phyloP scores from a whole-genome alignment of 2,888 invertebrate species.

The Nesidiocoris tenuis region DNA sequence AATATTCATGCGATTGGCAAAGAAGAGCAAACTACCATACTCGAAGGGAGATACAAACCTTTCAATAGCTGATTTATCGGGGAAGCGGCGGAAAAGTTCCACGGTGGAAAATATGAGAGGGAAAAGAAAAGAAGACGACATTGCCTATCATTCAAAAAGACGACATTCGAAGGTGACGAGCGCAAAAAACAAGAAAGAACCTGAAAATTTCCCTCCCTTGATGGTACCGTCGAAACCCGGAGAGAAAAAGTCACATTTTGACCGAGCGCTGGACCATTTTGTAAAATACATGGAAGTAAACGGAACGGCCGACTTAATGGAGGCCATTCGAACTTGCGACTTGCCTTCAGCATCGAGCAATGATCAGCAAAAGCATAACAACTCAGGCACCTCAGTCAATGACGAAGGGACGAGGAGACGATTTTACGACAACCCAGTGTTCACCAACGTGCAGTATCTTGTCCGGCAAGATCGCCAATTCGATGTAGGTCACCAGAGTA shows the following conservation, averaged over 20 bases:
- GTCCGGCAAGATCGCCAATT: constrained; percentile 4
- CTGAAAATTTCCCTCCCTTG: not conserved
- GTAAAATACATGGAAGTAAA: constrained; percentile 2
- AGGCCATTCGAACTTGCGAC: constrained; percentile 9
- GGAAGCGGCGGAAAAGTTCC: not conserved
- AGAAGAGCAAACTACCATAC: not conserved
- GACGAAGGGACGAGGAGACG: not conserved
- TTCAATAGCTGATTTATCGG: not conserved
- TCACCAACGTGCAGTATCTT: constrained; percentile 8
- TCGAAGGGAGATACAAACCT: not conserved
- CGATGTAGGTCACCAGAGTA: no score
- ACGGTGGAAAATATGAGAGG: not conserved
- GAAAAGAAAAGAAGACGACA: not conserved
- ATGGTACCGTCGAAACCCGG: not conserved
- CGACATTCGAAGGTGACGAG: not conserved
- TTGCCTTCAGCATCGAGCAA: constrained; percentile 1
- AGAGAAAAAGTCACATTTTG: constrained; percentile 11
- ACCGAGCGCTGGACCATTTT: constrained; percentile 5
- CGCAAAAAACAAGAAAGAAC: not conserved
- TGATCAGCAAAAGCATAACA: not conserved
- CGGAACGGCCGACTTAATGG: not conserved
- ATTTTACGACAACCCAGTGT: constrained; percentile 16
- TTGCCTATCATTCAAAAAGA: not conserved
- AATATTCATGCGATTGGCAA: constrained; percentile 13
- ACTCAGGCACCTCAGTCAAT: not conserved